phyloP scores from a whole-genome alignment of 2,888 invertebrate species.

The Hymenopus coronatus region DNA sequence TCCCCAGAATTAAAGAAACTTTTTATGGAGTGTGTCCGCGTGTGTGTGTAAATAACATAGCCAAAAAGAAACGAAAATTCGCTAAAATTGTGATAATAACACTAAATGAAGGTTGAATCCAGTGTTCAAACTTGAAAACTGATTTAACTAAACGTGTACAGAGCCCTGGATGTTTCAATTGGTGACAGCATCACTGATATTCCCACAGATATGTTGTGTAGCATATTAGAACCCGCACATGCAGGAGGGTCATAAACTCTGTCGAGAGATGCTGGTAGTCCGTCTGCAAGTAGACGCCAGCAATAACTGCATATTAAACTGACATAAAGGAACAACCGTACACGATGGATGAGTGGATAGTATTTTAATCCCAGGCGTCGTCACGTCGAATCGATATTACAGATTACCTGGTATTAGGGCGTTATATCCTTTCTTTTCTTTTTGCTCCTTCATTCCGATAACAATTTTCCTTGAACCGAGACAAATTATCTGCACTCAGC shows the following conservation, averaged over 20 bases:
- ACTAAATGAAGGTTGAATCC: too few species aligned
- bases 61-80: too few species aligned
- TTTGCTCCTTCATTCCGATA: background rate
- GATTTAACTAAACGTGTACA: too few species aligned
- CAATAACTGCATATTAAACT: background rate
- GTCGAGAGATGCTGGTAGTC: background rate
- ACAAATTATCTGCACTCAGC: background rate
- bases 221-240: background rate
- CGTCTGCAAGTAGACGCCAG: background rate
- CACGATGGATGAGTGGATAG: background rate
- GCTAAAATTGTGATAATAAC: too few species aligned
- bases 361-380: background rate
- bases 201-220: background rate
- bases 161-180: background rate
- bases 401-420: background rate
- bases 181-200: background rate
- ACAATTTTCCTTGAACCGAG: background rate
- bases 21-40: too few species aligned
- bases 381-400: background rate
- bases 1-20: too few species aligned
- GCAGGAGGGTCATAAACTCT: background rate
- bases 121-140: too few species aligned
- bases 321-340: background rate
- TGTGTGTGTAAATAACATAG: too few species aligned
- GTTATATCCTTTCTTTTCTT: background rate